Evolutionary conservation across 2,113 vertebrate species (phyloP).

Genomic region (Mesitornis unicolor): DNA sequence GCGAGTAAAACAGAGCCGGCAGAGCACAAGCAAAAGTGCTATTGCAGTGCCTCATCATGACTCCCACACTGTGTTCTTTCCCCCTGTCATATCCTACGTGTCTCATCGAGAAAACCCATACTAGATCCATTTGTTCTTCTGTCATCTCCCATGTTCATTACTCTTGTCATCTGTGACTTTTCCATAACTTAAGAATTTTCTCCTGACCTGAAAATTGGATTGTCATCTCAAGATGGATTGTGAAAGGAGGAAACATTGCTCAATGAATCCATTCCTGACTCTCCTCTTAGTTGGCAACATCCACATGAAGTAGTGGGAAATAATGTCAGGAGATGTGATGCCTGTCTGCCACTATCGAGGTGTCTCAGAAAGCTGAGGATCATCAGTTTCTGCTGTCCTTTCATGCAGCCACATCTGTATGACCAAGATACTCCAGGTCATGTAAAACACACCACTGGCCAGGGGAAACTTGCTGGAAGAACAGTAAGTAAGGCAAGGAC

Average conservation of each 20-base stretch:
- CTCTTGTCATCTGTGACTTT: neutral
- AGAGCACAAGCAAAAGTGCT: neutral
- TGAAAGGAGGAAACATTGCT: neutral
- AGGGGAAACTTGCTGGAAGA: neutral
- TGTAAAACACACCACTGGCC: neutral
- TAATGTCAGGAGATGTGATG: neutral
- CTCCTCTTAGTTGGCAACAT: neutral
- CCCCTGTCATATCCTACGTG: neutral
- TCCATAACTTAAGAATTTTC: neutral
- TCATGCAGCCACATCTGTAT: neutral
- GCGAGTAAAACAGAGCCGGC: neutral
- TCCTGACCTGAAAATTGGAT: constrained; percentile 22
- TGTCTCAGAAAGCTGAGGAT: neutral
- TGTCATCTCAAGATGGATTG: constrained; percentile 2
- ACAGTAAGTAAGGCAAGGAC: neutral
- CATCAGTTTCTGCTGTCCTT: neutral
- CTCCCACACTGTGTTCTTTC: neutral
- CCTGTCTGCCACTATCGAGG: neutral
- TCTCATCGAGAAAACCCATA: neutral
- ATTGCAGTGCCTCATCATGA: neutral
- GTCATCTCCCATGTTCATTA: neutral
- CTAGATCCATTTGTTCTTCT: neutral
- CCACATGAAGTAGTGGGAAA: neutral
- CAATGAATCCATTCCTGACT: neutral
- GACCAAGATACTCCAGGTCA: neutral